Evolutionary conservation across 2,888 invertebrate species (phyloP), one percentile per base, ranked within the genome.

Genomic region (Eupithecia vulgata): DNA sequence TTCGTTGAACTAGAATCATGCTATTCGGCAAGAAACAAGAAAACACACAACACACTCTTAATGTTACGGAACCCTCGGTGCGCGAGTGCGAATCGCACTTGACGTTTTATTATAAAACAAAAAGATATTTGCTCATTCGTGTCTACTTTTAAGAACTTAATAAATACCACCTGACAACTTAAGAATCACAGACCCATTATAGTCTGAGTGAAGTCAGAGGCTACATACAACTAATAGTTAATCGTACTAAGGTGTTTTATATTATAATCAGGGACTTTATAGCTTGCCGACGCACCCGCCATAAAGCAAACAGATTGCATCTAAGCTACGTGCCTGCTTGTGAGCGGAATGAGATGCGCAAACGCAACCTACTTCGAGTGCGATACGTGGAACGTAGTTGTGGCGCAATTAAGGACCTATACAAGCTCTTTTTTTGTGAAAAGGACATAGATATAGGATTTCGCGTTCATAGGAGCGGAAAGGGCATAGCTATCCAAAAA

Each of bases 251-350:
- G 78, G 78, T 80, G 81, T 80, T 82, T 82, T 83, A 84, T 83
- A 83, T 82, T 84, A 83, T 83, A 83, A 83, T 82, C 84, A 84
- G 80, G 79, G 78, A 77, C 80, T 75, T 86, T 84, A 86, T 86
- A 87, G 87, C 83, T 81, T 79, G 86, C 83, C 85, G 84, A 84
- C 85, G 76, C 78, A 84, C 80, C 73, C 78, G 83, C 83, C 88
- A 87, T 92, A 92, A 93, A 93, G 86, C 86, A 91, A 88, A 87
- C 85, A 89, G 93, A 93, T 93, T 91, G 85, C 90, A 93, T 93
- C 93, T 88, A 80, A 81, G 79, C 76, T 77, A 86, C 87, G 89
- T 88, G 88, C 82, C 21, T n/a, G 40, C 81, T 80, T 79, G 78
- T n/a, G 25, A 66, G 35, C 64, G 68, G 74, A 77, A 72, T 72